A percentile compares a stretch with the other conserved stretches of the same genome.
Evolutionary conservation across 2,888 invertebrate genomes (phyloP).

Genomic region (Theretra japonica): DNA sequence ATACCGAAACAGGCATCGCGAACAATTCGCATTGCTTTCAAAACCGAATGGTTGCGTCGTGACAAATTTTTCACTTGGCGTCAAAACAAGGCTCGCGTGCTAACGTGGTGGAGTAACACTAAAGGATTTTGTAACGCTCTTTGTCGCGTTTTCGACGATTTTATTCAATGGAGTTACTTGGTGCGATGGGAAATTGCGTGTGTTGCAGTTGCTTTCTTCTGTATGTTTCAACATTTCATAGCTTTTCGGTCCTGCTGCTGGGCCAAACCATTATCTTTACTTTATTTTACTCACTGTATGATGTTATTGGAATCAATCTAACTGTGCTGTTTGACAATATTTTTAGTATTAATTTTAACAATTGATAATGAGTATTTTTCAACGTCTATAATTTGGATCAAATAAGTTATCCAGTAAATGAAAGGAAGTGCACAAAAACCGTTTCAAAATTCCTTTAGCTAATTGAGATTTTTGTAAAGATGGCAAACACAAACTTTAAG

Average conservation of each 20-base stretch:
- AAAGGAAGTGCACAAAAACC: too few relatives aligned
- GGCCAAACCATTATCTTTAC: too few relatives aligned
- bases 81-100: constrained; percentile 61
- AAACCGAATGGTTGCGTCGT: constrained; percentile 47
- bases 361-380: too few relatives aligned
- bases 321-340: too few relatives aligned
- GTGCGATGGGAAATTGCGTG: neutral
- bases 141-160: constrained; percentile 17
- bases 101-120: constrained; percentile 8
- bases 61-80: constrained; percentile 67
- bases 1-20: neutral
- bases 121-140: constrained; percentile 13
- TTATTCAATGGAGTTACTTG: constrained; percentile 29
- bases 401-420: too few relatives aligned
- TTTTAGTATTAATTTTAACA: too few relatives aligned
- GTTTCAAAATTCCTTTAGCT: too few relatives aligned
- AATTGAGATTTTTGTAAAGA: neutral
- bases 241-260: neutral
- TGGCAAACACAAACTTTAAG: neutral
- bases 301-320: too few relatives aligned
- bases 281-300: too few relatives aligned
- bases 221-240: neutral
- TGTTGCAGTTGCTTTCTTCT: neutral
- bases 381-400: too few relatives aligned
- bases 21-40: neutral